Base-by-base conservation (phyloP, 2,113 vertebrate genomes). In the Hippocampus mohnikei region DNA sequence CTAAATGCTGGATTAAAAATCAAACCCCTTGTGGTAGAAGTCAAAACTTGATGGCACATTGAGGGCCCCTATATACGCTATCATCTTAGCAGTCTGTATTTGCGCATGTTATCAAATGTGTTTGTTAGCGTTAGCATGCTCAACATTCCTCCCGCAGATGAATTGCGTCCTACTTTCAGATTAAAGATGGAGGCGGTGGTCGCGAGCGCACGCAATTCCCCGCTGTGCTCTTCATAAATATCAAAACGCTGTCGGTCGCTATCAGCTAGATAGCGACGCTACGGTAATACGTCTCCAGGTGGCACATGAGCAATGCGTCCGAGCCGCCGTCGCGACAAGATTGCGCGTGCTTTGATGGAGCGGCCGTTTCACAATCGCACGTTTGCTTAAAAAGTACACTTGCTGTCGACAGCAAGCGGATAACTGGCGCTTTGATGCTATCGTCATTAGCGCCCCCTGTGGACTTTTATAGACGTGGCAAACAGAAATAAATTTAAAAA, bases 71-170 rank as follows among this genome's bases (percentile, higher is more conserved):
- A 37, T 6, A 5, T 37, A 37, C 29, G 29, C 29, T 37, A 37
- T 37, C 44, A 46, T 46, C 3, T 16, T 46, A 52, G 48, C 48
- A 20, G 18, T 52, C 20, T 52, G 20, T n/a, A 53, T n/a, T 37
- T n/a, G 50, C 8, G n/a, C 9, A 11, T 11, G 21, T 23, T 11
- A 3, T 55, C 10, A 5, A n/a, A 74, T 55, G 73, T 61, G 67
- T 61, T 61, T 59, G 67, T 41, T 66, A 69, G 78, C 60, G 50
- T 77, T 77, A 79, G 73, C 74, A 84, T 63, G 76, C 74, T 89
- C 87, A 86, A 85, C 89, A 85, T 88, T 90, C 87, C 84, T 83
- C 67, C 79, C 66, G 80, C 73, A 88, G 86, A 91, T 88, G 87
- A 89, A 85, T 87, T 85, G 84, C 76, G 82, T 80, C 88, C 85